Conservation (phyloP, 2,888 invertebrate species). For the Andrena fulva region DNA sequence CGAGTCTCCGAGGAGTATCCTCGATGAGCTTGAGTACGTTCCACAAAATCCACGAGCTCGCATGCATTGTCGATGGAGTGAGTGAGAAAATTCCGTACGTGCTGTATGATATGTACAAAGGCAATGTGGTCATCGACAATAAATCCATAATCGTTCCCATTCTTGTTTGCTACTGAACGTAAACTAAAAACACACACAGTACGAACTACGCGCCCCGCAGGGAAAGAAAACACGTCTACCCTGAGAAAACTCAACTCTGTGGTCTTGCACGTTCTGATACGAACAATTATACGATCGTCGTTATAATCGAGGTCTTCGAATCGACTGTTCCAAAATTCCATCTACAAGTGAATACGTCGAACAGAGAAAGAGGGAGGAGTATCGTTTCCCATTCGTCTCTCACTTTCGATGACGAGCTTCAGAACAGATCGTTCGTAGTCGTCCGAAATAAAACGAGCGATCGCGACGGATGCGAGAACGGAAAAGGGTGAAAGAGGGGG, state of each 20-base stretch:
- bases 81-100: conserved; percentile 59
- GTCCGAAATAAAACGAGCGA: conserved; percentile 16
- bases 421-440: background rate
- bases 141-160: conserved; percentile 34
- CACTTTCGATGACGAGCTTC: background rate
- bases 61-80: conserved; percentile 63
- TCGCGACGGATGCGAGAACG: conserved; percentile 7
- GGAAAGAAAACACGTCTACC: conserved; percentile 30
- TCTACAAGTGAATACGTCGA: background rate
- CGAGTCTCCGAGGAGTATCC: conserved; percentile 12
- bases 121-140: conserved; percentile 35
- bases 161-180: conserved; percentile 46
- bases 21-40: conserved; percentile 4
- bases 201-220: conserved; percentile 44
- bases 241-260: conserved; percentile 18
- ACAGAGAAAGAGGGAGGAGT: background rate
- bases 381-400: background rate
- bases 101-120: conserved; percentile 63
- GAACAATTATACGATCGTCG: conserved; percentile 11
- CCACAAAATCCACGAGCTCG: conserved; percentile 56
- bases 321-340: background rate
- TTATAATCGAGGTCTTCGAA: background rate
- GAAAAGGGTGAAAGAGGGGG: background rate
- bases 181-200: conserved; percentile 48
- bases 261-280: background rate